Conservation (phyloP, 2,888 invertebrate species). For the Escarpia spicata region DNA sequence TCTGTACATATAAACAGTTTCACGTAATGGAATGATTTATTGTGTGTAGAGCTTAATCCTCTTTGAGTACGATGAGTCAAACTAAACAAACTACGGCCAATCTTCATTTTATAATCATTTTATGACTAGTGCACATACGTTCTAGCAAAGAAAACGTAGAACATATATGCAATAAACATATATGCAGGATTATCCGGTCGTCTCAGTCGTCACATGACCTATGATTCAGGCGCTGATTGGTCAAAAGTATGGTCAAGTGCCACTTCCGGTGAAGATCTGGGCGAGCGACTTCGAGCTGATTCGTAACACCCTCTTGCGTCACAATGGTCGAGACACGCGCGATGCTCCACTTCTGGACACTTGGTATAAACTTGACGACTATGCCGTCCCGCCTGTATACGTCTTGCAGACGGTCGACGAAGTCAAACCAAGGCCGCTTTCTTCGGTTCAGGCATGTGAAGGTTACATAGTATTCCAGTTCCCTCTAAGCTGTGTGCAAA, state of each 20-base stretch:
- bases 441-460: not conserved
- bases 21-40: not conserved
- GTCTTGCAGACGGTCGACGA: slow-evolving; percentile 41
- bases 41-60: not conserved
- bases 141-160: not conserved
- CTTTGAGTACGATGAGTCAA: not conserved
- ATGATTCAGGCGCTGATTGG: slow-evolving; percentile 55
- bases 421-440: not conserved
- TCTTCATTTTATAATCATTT: not conserved
- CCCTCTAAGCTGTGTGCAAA: not conserved
- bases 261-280: slow-evolving; percentile 52
- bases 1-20: not conserved
- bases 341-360: slow-evolving; percentile 54
- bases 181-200: not conserved
- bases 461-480: not conserved
- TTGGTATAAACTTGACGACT: slow-evolving; percentile 57
- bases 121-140: not conserved
- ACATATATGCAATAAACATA: not conserved
- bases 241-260: slow-evolving; percentile 55
- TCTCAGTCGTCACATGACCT: not conserved
- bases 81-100: not conserved
- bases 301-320: slow-evolving; percentile 49
- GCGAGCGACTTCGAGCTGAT: slow-evolving; percentile 53
- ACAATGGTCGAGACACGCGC: slow-evolving; percentile 53
- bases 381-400: slow-evolving; percentile 55